Conservation (phyloP, 2,888 invertebrate genomes). For the Leptothorax acervorum region DNA sequence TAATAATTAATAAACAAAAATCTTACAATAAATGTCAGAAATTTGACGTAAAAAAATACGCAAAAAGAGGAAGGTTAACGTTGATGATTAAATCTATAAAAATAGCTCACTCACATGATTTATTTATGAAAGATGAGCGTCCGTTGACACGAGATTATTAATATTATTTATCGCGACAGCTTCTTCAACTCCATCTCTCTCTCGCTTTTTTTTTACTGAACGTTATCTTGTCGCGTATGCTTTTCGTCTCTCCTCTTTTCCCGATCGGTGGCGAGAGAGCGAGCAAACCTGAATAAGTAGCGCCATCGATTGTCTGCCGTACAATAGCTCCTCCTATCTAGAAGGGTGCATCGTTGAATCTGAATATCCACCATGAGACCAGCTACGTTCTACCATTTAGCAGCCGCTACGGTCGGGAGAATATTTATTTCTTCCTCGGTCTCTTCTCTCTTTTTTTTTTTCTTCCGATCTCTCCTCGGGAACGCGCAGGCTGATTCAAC, state of each 20-base stretch:
- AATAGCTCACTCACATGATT: neutral
- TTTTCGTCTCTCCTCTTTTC: constrained; percentile 51
- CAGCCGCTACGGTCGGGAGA: constrained; percentile 24
- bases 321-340: constrained; percentile 58
- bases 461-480: neutral
- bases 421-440: constrained; percentile 31
- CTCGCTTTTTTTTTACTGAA: neutral
- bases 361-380: constrained; percentile 55
- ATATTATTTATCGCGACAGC: constrained; percentile 43
- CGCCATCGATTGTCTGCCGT: constrained; percentile 66
- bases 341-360: constrained; percentile 54
- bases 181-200: neutral
- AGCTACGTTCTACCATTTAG: constrained; percentile 42
- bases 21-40: neutral
- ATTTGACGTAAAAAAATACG: neutral
- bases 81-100: neutral
- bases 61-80: too few relatives aligned
- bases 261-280: constrained; percentile 49
- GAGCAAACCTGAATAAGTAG: constrained; percentile 64
- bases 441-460: neutral
- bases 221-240: constrained; percentile 38
- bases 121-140: constrained; percentile 8
- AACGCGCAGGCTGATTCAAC: constrained; percentile 22
- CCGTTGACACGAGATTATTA: constrained; percentile 45
- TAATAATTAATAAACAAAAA: neutral